Evolutionary conservation across 2,113 vertebrate species (phyloP), one percentile per base, ranked within the genome.

Genomic region (Euleptes europaea): DNA sequence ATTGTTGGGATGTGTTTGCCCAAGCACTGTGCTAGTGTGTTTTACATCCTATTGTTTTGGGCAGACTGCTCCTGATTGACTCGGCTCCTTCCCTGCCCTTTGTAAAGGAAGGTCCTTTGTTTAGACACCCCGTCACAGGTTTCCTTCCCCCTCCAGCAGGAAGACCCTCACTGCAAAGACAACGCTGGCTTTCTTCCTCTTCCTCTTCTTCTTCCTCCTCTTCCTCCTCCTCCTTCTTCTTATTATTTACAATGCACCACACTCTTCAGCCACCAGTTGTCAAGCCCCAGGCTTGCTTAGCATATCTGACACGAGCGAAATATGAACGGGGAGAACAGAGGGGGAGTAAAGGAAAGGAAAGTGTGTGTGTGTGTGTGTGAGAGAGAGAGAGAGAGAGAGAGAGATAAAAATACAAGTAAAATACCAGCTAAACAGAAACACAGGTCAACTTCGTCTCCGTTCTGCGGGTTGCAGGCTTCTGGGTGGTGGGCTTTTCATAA

Each of bases 61-160:
- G n/a, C 17, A 47, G 13, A 38, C n/a, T 3, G n/a, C 5, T 73
- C 2, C 15, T 33, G 77, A 70, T 1, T 44, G 14, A 6, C 57
- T 3, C 49, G 38, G 44, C 66, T 49, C 82, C 40, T 83, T 51
- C 66, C 2, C 7, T 13, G 76, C 66, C 26, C 60, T 63, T 75
- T 87, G 35, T 80, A 83, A 73, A 63, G 40, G 47, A 2, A 1
- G 1, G 1, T 72, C 26, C 84, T 83, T 87, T 86, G 89, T 91
- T 88, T 86, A 21, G 23, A 9, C 13, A 26, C 9, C 1, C 1
- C 1, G 8, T 69, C 4, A 14, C 66, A 1, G 4, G 14, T 66
- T 73, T 51, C 80, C 14, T 73, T 51, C 80, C 17, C 4, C 15
- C 38, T 15, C 17, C 85, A 47, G 10, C 26, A 9, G 28, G 49